Evolutionary conservation across 2,113 vertebrate genomes (phyloP).

Genomic region (Neogobius melanostomus): DNA sequence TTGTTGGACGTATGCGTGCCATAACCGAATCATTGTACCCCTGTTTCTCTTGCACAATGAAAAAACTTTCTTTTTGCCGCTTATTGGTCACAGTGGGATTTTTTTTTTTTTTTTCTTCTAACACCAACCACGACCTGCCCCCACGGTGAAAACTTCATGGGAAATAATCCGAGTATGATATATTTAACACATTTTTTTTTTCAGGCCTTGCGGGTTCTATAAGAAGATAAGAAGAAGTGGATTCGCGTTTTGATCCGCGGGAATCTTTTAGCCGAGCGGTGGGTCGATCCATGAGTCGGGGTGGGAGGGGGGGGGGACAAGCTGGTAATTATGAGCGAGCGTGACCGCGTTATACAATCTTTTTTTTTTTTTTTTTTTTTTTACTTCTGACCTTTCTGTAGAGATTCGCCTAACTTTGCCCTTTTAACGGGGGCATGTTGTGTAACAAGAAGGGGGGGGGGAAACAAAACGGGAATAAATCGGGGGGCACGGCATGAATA

Average conservation of each 20-base stretch:
- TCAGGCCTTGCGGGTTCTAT: conserved; percentile 42
- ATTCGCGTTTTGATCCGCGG: conserved; percentile 62
- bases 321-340: conserved; percentile 49
- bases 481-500: conserved; percentile 47
- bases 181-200: conserved; percentile 49
- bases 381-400: conserved; percentile 51
- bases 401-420: conserved; percentile 59
- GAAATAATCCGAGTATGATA: conserved; percentile 62
- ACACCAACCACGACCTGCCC: conserved; percentile 51
- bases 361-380: conserved; percentile 19
- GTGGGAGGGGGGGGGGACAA: conserved; percentile 34
- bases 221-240: conserved; percentile 67
- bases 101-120: conserved; percentile 20
- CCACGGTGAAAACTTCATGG: conserved; percentile 58
- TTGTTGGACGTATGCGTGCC: conserved; percentile 23
- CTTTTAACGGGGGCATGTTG: conserved; percentile 67
- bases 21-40: conserved; percentile 14
- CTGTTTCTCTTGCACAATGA: conserved; percentile 41
- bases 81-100: conserved; percentile 65
- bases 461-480: conserved; percentile 40
- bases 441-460: conserved; percentile 58
- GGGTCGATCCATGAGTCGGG: conserved; percentile 53
- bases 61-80: conserved; percentile 57
- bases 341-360: conserved; percentile 57
- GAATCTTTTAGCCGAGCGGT: conserved; percentile 62